Conservation (phyloP, 1,140 invertebrate genomes). For the Caerostris darwini region DNA sequence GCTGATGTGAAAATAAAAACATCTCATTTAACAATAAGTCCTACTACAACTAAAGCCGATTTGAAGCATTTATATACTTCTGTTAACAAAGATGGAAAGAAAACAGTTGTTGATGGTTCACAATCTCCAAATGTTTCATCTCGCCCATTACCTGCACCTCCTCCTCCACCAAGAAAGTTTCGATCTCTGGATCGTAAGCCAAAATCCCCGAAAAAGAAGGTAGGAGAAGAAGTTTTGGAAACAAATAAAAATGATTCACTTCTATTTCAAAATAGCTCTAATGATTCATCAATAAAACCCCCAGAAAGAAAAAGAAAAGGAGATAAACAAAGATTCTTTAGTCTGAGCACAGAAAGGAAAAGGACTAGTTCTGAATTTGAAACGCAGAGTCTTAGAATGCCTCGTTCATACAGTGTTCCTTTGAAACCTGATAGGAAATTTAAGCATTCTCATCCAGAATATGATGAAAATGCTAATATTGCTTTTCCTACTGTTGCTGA, state of each 20-base stretch:
- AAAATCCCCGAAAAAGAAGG: constrained; percentile 16
- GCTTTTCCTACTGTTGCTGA: constrained; percentile 57
- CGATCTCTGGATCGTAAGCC: constrained; percentile 48
- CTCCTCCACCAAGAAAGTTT: constrained; percentile 73
- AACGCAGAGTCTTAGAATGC: neutral
- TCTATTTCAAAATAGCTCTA: neutral
- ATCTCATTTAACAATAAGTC: neutral
- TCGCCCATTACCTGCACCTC: constrained; percentile 73
- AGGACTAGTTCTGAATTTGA: neutral
- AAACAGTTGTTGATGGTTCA: neutral
- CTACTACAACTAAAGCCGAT: neutral
- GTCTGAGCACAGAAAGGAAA: constrained; percentile 37
- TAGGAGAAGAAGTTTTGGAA: constrained; percentile 8
- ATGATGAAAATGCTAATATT: constrained; percentile 75
- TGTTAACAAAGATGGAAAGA: constrained; percentile 70
- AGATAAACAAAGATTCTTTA: constrained; percentile 58
- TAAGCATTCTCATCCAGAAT: constrained; percentile 14
- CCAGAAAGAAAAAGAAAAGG: constrained; percentile 56
- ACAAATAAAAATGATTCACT: neutral
- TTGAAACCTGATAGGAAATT: constrained; percentile 51
- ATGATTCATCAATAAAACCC: constrained; percentile 26
- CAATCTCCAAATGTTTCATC: constrained; percentile 57
- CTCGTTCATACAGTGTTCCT: constrained; percentile 49
- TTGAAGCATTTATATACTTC: constrained; percentile 71
- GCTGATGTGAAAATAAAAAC: constrained; percentile 63